Percentiles rank a stretch among this genome's conserved stretches.
Evolutionary conservation across 2,113 vertebrate species (phyloP).

Genomic region (Ranitomeya variabilis): DNA sequence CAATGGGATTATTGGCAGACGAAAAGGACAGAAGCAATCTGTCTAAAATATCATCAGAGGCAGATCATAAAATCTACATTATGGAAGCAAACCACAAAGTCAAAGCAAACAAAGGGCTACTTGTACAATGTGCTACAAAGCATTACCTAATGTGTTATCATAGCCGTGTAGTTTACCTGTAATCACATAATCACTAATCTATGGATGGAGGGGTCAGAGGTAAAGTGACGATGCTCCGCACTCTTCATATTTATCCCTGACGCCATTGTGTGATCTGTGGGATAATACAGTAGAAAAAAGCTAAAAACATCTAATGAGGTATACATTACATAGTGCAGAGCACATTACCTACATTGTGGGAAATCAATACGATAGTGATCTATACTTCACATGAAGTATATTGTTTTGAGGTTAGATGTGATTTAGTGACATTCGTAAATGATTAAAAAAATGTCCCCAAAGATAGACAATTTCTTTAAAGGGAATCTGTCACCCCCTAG

Average conservation of each 20-base stretch:
- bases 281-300: not conserved
- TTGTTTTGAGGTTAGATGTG: too few species aligned
- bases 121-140: not conserved
- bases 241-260: not conserved
- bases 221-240: not conserved
- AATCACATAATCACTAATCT: constrained; percentile 15
- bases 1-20: constrained; percentile 18
- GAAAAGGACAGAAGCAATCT: constrained; percentile 30
- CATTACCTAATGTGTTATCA: constrained; percentile 14
- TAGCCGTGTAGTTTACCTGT: constrained; percentile 6
- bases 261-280: not conserved
- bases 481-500: too few species aligned
- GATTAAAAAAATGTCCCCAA: too few species aligned
- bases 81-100: constrained; percentile 8
- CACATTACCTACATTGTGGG: too few species aligned
- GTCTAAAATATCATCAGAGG: constrained; percentile 10
- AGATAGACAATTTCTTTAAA: too few species aligned
- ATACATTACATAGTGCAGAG: not conserved
- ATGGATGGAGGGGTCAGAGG: not conserved
- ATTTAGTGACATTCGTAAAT: too few species aligned
- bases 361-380: too few species aligned
- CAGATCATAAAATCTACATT: constrained; percentile 24
- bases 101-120: not conserved
- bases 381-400: too few species aligned
- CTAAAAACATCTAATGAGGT: not conserved